Conservation (phyloP, 2,113 vertebrate species). For the Lampris incognitus region DNA sequence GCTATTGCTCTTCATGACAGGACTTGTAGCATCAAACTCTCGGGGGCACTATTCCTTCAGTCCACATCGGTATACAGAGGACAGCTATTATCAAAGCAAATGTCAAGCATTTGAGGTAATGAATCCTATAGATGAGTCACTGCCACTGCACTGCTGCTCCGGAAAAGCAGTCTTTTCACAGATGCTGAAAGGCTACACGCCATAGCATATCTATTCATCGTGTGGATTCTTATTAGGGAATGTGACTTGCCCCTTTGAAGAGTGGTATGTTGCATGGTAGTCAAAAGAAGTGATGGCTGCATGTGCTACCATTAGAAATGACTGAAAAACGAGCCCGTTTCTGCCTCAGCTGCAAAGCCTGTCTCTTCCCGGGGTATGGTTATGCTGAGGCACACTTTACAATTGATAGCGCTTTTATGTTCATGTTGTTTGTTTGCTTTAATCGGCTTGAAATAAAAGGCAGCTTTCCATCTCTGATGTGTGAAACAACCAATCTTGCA, state of each 20-base stretch:
- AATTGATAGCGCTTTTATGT: no score
- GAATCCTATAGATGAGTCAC: slow-evolving; percentile 42
- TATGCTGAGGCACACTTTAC: background rate
- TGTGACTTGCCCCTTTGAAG: slow-evolving; percentile 41
- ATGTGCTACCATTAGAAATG: slow-evolving; percentile 12
- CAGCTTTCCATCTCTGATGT: background rate
- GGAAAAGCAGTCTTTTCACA: slow-evolving; percentile 11
- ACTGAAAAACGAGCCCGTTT: slow-evolving; percentile 13
- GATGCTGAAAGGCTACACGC: slow-evolving; percentile 5
- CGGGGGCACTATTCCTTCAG: background rate
- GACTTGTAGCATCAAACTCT: slow-evolving; percentile 12
- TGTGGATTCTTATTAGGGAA: slow-evolving; percentile 24
- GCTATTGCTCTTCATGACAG: slow-evolving; percentile 17
- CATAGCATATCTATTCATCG: slow-evolving; percentile 43
- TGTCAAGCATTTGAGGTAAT: slow-evolving; percentile 24
- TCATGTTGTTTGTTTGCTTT: background rate
- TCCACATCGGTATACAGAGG: slow-evolving; percentile 33
- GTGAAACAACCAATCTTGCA: slow-evolving; percentile 32
- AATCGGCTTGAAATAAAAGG: slow-evolving; percentile 25
- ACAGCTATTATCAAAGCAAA: slow-evolving; percentile 27
- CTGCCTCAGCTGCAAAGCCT: slow-evolving; percentile 1
- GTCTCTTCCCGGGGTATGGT: slow-evolving; percentile 20
- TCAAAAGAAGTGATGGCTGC: slow-evolving; percentile 3
- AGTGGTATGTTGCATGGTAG: slow-evolving; percentile 23
- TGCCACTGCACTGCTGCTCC: slow-evolving; percentile 23